Percentiles rank a stretch among this genome's conserved stretches.
Conservation (phyloP, 2,113 vertebrate species). For the Carollia perspicillata region DNA sequence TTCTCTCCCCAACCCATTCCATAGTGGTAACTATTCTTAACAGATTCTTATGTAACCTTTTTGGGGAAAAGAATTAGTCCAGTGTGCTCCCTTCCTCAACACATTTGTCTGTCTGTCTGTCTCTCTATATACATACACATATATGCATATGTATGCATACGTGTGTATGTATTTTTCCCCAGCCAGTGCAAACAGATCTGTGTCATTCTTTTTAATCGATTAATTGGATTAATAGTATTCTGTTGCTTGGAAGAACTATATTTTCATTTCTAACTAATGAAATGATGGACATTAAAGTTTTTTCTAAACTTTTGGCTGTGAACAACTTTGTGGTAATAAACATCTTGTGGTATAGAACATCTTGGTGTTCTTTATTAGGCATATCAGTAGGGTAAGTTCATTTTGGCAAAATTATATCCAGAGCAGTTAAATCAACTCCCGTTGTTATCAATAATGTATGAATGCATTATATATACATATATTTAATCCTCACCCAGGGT, state of each 20-base stretch:
- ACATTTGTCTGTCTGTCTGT: too few species aligned
- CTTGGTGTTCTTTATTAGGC: not conserved
- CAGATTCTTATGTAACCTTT: not conserved
- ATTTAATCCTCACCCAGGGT: too few species aligned
- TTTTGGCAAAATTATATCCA: not conserved
- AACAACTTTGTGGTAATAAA: not conserved
- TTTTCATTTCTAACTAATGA: constrained; percentile 15
- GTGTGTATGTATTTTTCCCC: not conserved
- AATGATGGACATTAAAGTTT: not conserved
- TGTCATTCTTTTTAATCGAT: not conserved
- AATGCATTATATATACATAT: not conserved
- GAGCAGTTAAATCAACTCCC: not conserved
- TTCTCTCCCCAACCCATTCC: not conserved
- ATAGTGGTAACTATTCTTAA: not conserved
- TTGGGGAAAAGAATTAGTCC: not conserved
- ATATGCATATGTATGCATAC: too few species aligned
- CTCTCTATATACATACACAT: not conserved
- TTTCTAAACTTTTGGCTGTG: not conserved
- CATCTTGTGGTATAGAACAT: not conserved
- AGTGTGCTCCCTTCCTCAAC: not conserved
- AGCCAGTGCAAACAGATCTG: not conserved
- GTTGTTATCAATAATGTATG: not conserved
- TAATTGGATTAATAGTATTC: not conserved
- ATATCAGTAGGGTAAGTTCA: not conserved
- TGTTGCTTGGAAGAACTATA: not conserved